Percentiles rank a stretch among this genome's conserved stretches.
Evolutionary conservation across 2,888 invertebrate species (phyloP).

Genomic region (Lottia scabra): DNA sequence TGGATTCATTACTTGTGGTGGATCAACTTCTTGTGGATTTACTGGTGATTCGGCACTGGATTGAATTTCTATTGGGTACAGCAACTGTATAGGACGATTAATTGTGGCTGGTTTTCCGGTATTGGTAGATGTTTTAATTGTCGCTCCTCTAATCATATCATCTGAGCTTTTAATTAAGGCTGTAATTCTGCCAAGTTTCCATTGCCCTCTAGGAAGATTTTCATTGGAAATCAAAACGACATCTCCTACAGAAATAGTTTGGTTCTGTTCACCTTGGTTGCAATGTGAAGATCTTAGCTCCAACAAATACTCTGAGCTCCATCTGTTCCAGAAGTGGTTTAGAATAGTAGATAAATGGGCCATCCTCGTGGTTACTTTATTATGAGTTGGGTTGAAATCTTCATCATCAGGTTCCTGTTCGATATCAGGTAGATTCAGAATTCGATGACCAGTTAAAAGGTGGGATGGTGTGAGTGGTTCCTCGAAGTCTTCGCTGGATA

Average conservation of each 20-base stretch:
- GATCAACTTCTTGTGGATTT: too few species aligned
- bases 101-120: not conserved
- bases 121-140: not conserved
- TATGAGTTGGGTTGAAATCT: not conserved
- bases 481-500: too few species aligned
- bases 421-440: too few species aligned
- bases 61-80: not conserved
- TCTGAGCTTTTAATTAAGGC: not conserved
- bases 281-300: too few species aligned
- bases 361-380: not conserved
- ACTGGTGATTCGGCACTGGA: too few species aligned
- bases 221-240: not conserved
- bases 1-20: not conserved
- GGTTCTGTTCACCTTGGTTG: too few species aligned
- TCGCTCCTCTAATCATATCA: not conserved
- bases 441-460: too few species aligned
- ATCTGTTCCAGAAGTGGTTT: too few species aligned
- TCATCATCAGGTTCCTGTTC: not conserved
- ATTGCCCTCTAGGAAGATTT: not conserved
- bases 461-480: too few species aligned
- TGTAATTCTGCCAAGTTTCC: not conserved
- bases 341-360: too few species aligned
- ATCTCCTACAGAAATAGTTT: not conserved
- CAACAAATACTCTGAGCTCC: too few species aligned
- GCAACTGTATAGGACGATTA: not conserved